Evolutionary conservation across 2,888 invertebrate species (phyloP).

Genomic region (Eucriotettix oculatus): DNA sequence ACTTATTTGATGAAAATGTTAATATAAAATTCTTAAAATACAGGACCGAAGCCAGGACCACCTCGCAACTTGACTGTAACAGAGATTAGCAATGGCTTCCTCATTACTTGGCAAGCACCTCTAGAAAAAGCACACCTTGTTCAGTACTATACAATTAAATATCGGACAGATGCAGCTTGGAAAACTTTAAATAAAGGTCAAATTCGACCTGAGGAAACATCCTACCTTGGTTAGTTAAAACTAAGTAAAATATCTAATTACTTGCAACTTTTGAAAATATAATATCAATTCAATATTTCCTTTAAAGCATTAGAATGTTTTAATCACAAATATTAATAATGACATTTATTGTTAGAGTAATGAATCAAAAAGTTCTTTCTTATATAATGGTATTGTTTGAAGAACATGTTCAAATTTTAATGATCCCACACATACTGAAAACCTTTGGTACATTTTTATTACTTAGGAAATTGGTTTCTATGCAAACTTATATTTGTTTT

Average conservation of each 20-base stretch:
- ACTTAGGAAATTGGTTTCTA: too few relatives aligned
- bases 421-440: too few relatives aligned
- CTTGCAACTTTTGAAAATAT: background rate
- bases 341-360: too few relatives aligned
- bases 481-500: too few relatives aligned
- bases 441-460: too few relatives aligned
- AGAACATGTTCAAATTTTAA: too few relatives aligned
- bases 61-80: conserved; percentile 82
- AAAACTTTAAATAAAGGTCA: conserved; percentile 68
- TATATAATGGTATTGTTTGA: too few relatives aligned
- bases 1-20: too few relatives aligned
- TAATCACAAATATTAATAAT: background rate
- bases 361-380: too few relatives aligned
- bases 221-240: conserved; percentile 52
- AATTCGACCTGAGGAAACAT: conserved; percentile 76
- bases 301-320: background rate
- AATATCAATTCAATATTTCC: background rate
- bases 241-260: background rate
- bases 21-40: background rate
- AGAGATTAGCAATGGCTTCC: conserved; percentile 76
- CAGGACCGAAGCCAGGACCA: conserved; percentile 83
- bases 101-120: conserved; percentile 80
- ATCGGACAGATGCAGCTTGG: conserved; percentile 78
- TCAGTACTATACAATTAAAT: conserved; percentile 82
- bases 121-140: conserved; percentile 63